These are phyloP conservation scores for Centropristis striata DNA, from an alignment of 2,113 vertebrate genomes.

Conservation along the genomic window DNA sequence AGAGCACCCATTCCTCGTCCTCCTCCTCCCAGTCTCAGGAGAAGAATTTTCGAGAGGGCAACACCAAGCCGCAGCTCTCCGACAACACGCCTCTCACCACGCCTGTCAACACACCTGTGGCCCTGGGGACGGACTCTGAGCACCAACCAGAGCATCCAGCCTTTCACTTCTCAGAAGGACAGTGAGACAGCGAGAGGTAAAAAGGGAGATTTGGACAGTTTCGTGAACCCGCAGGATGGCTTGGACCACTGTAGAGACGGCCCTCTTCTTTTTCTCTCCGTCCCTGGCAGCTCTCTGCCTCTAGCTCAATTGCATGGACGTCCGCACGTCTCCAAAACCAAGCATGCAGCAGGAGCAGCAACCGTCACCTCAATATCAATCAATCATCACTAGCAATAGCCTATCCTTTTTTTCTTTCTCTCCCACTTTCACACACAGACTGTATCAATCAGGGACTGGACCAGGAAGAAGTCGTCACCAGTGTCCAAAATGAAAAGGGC, in stretches of 20 bases:
- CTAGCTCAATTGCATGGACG: conserved; percentile 76
- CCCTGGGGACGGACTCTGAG: conserved; percentile 73
- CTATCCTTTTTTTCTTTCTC: conserved; percentile 36
- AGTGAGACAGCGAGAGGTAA: conserved; percentile 47
- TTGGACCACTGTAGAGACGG: conserved; percentile 19
- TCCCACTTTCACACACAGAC: conserved; percentile 45
- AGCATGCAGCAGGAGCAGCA: conserved; percentile 79
- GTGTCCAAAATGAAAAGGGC: conserved; percentile 68
- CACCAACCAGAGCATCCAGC: conserved; percentile 64
- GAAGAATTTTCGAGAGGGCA: conserved; percentile 83
- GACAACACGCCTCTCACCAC: conserved; percentile 63
- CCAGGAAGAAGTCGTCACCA: conserved; percentile 47
- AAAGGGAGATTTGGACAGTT: conserved; percentile 22
- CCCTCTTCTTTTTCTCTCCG: conserved; percentile 45
- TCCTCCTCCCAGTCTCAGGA: conserved; percentile 93
- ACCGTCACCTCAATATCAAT: conserved; percentile 61
- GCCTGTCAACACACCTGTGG: conserved; percentile 66
- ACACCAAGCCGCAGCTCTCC: conserved; percentile 71
- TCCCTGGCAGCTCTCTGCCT: conserved; percentile 56
- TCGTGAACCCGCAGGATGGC: background rate
- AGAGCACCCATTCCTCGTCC: conserved; percentile 96
- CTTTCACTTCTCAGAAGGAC: conserved; percentile 80
- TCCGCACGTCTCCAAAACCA: conserved; percentile 66
- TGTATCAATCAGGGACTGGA: conserved; percentile 71
- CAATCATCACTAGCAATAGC: conserved; percentile 80